Base-by-base conservation (phyloP, 2,797 vertebrate genomes). In the Tauraco hartlaubi region DNA sequence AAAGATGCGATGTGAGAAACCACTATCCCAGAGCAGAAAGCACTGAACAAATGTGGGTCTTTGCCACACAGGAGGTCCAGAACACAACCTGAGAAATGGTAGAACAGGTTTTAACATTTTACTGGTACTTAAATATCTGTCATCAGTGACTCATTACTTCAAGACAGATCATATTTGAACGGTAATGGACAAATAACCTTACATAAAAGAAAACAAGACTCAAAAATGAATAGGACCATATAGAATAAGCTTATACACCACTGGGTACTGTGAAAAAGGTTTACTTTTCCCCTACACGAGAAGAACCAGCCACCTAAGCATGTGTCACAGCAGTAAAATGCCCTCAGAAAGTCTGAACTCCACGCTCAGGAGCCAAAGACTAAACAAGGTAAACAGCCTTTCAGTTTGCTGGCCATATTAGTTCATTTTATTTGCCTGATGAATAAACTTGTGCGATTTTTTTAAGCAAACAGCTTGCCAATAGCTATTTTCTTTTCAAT, bases 51-150 rank as follows among this genome's bases (percentile, higher is more conserved):
- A 8, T 0, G 2, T 1, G 28, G 25, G n/a, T 33, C 71, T 78
- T 18, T 15, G 6, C 6, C 46, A 56, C 37, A 71, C 17, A 52
- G 14, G 12, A 76, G 21, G 7, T 19, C 22, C 31, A 87, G 21
- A 84, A 35, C 17, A 56, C 13, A 37, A 33, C 15, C 17, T 49
- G 28, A 10, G 18, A 41, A 55, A 18, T 1, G 0, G 31, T 0
- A 81, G 35, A 44, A 54, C 37, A 64, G 7, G 21, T n/a, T 59
- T 93, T 44, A 48, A 35, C 14, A 28, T 15, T 39, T 22, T 37
- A 46, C 22, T 14, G 12, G 14, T 41, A 6, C 21, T 58, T 29
- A 11, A 0, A 0, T 18, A 28, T 35, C 25, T 49, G 35, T 29
- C 17, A 59, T 20, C 12, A 29, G 25, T 4, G 8, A 29, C 23